Base-by-base conservation (phyloP, 1,140 invertebrate genomes). In the Dryas iulia region DNA sequence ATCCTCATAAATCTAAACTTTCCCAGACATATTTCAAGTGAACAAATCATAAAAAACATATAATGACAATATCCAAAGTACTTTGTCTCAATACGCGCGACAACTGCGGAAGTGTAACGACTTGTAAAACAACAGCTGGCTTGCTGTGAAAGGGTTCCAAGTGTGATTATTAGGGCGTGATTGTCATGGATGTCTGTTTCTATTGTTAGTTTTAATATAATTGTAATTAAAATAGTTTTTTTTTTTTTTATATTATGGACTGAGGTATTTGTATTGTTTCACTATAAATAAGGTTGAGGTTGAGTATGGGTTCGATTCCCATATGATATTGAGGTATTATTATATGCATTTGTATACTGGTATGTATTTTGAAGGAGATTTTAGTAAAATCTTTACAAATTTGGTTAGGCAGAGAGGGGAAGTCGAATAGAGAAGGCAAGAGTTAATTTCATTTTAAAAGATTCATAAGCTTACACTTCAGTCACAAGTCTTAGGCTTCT, bases 51-150 rank as follows among this genome's bases (percentile, higher is more conserved):
- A 18, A 18, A n/a, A 21, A 47, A 11, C 39, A 47, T 1, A 21
- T 18, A 47, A 21, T 21, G 6, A 7, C 6, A 47, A 47, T 8
- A 47, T 47, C 39, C 21, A 10, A 24, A 18, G 59, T 24, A 39
- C 59, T 60, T 60, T 60, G 59, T 61, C 59, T 61, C 33, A 61
- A 47, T 61, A 26, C 59, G 24, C 31, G 33, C 23, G 58, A 59
- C 58, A 35, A 33, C 58, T 21, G 28, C 57, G 28, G 24, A 12
- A 33, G 18, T 59, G 18, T 47, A 47, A 47, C 39, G 39, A 47
- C 39, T 47, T 47, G 39, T 47, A 47, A 18, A 47, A 47, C 39
- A 47, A 47, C 39, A 47, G 39, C 39, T 47, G 39, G 23, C 30
- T 47, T 28, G 14, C 24, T 25, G 30, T 26, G 33, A 47, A 47